phyloP scores from a whole-genome alignment of 2,888 invertebrate species.

The Melieria crassipennis region DNA sequence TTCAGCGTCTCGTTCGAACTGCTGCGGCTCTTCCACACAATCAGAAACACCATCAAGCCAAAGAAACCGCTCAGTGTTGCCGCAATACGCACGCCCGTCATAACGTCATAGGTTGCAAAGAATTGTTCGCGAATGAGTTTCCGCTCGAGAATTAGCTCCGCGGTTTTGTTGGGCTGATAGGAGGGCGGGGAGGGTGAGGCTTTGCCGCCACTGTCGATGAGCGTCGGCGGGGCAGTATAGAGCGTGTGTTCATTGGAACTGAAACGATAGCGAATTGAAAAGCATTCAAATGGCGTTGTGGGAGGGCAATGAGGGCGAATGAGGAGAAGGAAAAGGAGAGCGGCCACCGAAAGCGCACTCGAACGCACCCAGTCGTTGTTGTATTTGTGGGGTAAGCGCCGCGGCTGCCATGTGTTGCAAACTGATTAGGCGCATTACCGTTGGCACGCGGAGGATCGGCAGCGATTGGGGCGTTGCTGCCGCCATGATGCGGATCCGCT shows the following conservation, averaged over 20 bases:
- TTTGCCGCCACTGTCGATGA: conserved; percentile 46
- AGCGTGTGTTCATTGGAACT: conserved; percentile 41
- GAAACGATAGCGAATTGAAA: neutral
- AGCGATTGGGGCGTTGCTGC: conserved; percentile 38
- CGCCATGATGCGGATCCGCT: conserved; percentile 12
- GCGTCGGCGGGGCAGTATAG: conserved; percentile 44
- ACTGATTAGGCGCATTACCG: conserved; percentile 27
- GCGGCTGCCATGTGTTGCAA: conserved; percentile 39
- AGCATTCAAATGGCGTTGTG: neutral
- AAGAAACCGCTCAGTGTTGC: conserved; percentile 92
- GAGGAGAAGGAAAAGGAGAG: neutral
- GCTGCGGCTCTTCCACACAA: conserved; percentile 89
- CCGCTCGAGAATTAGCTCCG: conserved; percentile 66
- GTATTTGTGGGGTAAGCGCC: conserved; percentile 42
- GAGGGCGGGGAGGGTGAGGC: conserved; percentile 46
- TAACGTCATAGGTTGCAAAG: conserved; percentile 91
- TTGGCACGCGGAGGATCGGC: conserved; percentile 39
- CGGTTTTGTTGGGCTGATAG: conserved; percentile 46
- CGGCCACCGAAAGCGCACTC: neutral
- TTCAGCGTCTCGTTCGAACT: conserved; percentile 78
- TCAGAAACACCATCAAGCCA: conserved; percentile 88
- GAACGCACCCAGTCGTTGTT: conserved; percentile 45
- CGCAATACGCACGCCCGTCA: conserved; percentile 93
- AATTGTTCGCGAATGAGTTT: conserved; percentile 82
- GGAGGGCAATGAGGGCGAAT: neutral